Conservation (phyloP, 2,113 vertebrate species). For the Coptodon rendalli region DNA sequence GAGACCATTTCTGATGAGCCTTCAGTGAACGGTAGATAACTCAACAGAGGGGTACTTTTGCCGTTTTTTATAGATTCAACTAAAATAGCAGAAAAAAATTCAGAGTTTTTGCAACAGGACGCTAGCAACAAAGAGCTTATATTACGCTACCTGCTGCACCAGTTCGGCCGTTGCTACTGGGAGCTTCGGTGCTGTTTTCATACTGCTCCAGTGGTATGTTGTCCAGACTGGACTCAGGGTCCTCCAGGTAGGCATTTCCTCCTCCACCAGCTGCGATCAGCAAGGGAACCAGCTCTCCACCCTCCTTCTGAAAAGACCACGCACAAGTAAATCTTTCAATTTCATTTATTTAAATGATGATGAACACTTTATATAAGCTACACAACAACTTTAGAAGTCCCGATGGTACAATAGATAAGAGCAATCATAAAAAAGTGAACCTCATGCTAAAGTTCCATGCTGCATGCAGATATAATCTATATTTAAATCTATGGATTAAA, state of each 20-base stretch:
- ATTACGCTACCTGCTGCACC: conserved; percentile 69
- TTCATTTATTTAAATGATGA: not conserved
- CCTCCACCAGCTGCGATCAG: conserved; percentile 87
- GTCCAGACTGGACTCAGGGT: conserved; percentile 68
- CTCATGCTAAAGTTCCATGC: not conserved
- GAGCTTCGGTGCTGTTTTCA: conserved; percentile 74
- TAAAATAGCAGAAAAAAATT: not conserved
- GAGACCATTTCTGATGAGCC: not conserved
- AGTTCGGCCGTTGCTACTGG: conserved; percentile 75
- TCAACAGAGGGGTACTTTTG: not conserved
- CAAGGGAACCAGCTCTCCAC: conserved; percentile 76
- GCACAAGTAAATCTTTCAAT: not conserved
- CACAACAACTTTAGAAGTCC: not conserved
- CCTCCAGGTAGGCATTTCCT: conserved; percentile 84
- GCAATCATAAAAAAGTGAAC: not conserved
- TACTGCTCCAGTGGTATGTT: conserved; percentile 74
- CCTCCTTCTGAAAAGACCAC: conserved; percentile 66
- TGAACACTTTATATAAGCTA: not conserved
- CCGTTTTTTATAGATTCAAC: not conserved
- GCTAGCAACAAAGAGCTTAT: not conserved
- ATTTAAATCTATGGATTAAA: not conserved
- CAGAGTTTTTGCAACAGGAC: not conserved
- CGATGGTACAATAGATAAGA: not conserved
- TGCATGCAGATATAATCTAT: not conserved
- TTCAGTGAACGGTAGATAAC: not conserved